Percentiles rank a stretch among this genome's conserved stretches.
phyloP scores from a whole-genome alignment of 2,888 invertebrate species.

The Clitarchus hookeri region DNA sequence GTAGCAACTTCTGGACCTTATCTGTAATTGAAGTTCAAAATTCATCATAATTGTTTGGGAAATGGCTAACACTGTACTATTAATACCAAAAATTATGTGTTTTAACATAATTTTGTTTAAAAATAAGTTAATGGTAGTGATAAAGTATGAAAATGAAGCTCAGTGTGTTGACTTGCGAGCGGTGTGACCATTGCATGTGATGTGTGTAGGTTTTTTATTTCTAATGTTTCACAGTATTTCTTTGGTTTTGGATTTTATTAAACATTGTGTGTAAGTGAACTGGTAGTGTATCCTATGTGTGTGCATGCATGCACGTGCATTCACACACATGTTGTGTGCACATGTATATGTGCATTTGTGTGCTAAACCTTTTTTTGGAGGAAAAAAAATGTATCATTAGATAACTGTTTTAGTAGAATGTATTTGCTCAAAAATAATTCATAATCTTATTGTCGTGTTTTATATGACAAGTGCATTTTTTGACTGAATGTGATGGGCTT shows the following conservation, averaged over 20 bases:
- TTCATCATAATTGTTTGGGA: neutral
- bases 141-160: neutral
- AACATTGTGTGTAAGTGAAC: neutral
- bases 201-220: no score
- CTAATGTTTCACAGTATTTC: no score
- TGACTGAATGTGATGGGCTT: neutral
- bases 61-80: neutral
- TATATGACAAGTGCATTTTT: neutral
- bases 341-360: no score
- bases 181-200: neutral
- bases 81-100: conserved; percentile 9
- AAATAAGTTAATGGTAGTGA: neutral
- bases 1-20: neutral
- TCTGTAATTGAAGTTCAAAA: neutral
- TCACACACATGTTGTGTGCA: no score
- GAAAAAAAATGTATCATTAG: neutral
- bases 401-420: neutral
- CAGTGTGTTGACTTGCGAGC: neutral
- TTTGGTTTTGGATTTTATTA: no score
- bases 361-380: no score
- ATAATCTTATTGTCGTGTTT: neutral
- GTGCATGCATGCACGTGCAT: neutral
- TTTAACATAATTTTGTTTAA: conserved; percentile 1
- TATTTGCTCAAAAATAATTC: neutral
- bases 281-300: neutral